Evolutionary conservation across 1,140 invertebrate species (phyloP).

Genomic region (Charaxes varanes): DNA sequence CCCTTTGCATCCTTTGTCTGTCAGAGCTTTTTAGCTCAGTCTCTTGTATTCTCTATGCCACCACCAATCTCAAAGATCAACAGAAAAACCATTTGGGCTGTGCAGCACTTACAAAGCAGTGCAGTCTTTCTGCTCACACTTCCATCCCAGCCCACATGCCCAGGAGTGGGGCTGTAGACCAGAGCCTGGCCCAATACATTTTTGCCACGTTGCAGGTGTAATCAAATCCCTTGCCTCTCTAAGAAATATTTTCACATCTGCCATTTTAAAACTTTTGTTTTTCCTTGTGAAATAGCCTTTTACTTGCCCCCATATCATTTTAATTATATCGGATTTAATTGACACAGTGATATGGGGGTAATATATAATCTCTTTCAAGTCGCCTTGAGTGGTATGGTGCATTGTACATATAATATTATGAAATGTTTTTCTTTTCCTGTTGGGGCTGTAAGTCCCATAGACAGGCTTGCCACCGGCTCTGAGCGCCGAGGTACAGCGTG

Average conservation of each 20-base stretch:
- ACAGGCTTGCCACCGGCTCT: background rate
- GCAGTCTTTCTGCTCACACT: too few species aligned
- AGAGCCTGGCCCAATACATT: background rate
- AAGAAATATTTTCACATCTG: background rate
- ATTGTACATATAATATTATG: background rate
- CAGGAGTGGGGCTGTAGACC: too few species aligned
- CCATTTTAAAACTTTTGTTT: background rate
- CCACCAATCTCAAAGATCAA: too few species aligned
- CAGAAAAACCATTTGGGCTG: too few species aligned
- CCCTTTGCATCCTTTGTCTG: too few species aligned
- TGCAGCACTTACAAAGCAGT: too few species aligned
- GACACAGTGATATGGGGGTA: slow-evolving; percentile 6
- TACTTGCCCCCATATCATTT: slow-evolving; percentile 4
- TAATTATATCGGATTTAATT: slow-evolving; percentile 8
- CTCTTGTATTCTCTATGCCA: too few species aligned
- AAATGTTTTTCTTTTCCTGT: background rate
- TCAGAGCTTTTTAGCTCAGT: too few species aligned
- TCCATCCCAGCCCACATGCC: too few species aligned
- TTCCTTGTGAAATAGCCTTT: background rate
- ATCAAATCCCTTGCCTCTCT: background rate
- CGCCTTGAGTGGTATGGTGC: slow-evolving; percentile 1
- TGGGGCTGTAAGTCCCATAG: background rate
- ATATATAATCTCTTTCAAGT: background rate
- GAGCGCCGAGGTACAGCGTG: too few species aligned
- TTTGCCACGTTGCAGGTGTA: background rate